Evolutionary conservation across 2,113 vertebrate genomes (phyloP), one percentile per base, ranked within the genome.

Genomic region (Platysternon megacephalum): DNA sequence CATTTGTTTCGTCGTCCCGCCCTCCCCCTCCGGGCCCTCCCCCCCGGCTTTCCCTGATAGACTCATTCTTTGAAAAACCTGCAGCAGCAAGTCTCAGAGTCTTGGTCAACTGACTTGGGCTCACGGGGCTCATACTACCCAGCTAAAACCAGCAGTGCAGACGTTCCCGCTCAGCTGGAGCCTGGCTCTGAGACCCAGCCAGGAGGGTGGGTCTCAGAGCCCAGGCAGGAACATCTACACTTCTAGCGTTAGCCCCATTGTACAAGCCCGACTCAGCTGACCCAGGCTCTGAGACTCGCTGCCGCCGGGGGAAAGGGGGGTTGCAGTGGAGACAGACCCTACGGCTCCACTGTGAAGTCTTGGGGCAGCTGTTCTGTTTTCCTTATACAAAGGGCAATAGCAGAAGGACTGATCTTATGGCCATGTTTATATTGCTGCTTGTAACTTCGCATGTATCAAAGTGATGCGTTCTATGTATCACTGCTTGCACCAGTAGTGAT

Each of bases 341-440:
- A 85, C 49, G 26, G 61, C 55, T 51, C 76, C 78, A 55, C 87
- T 83, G 53, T 79, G 85, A 88, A 0, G 5, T 83, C 92, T 89
- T 85, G 85, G 87, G 92, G 81, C 92, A 91, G 81, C 94, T 94
- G 83, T 94, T 85, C 92, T 13, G 44, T 81, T 76, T 88, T 95
- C 90, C 96, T 96, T 46, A 29, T 4, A 78, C 26, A 84, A 49
- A 72, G 79, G 93, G 24, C 87, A 89, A 78, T 0, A 52, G 35
- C 14, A 29, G 80, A 49, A 94, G 90, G 83, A 79, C 56, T 91
- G 74, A 89, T 84, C 95, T 5, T 61, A 72, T 79, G 93, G 88
- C 68, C 74, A 12, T 8, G 42, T 78, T 44, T 29, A 46, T 22
- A 8, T 26, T 12, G 11, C 74, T 8, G 42, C 11, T 16, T 44